Evolutionary conservation across 1,140 invertebrate genomes (phyloP).

Genomic region (Andrena cerasifolii): DNA sequence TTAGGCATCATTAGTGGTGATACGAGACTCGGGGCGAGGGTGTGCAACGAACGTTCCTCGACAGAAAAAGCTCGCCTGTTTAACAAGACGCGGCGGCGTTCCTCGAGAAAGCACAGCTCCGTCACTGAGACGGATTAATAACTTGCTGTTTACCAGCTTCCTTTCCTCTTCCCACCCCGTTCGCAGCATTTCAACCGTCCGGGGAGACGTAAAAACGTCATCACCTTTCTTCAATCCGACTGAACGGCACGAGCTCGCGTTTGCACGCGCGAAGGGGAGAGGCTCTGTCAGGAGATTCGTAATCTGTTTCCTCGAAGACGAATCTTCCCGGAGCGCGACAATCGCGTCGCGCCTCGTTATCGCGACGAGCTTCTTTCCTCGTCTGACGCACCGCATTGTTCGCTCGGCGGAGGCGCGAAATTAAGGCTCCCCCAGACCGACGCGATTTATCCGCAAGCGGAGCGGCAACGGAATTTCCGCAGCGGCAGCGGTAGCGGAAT

Average conservation of each 20-base stretch:
- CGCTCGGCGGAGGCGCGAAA: neutral
- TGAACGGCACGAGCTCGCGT: neutral
- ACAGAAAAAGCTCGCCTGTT: conserved; percentile 1
- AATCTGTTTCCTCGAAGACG: neutral
- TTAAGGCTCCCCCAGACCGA: too few relatives aligned
- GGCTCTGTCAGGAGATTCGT: neutral
- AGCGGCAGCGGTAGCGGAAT: too few relatives aligned
- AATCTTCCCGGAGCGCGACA: neutral
- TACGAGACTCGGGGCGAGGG: too few relatives aligned
- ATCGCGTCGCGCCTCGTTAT: conserved; percentile 25
- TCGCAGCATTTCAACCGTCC: neutral
- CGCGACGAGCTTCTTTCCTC: neutral
- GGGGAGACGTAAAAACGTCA: neutral
- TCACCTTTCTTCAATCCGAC: neutral
- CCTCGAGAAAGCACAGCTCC: neutral
- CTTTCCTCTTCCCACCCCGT: too few relatives aligned
- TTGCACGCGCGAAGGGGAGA: neutral
- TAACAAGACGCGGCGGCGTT: neutral
- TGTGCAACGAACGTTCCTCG: too few relatives aligned
- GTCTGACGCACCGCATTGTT: conserved; percentile 31
- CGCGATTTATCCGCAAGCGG: too few relatives aligned
- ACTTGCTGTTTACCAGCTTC: conserved; percentile 21
- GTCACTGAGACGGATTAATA: conserved; percentile 24
- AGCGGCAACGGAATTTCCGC: too few relatives aligned
- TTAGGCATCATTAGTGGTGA: too few relatives aligned